Percentiles rank a stretch among this genome's conserved stretches.
phyloP scores from a whole-genome alignment of 2,797 vertebrate species.

The Typhlichthys eigenmanni region DNA sequence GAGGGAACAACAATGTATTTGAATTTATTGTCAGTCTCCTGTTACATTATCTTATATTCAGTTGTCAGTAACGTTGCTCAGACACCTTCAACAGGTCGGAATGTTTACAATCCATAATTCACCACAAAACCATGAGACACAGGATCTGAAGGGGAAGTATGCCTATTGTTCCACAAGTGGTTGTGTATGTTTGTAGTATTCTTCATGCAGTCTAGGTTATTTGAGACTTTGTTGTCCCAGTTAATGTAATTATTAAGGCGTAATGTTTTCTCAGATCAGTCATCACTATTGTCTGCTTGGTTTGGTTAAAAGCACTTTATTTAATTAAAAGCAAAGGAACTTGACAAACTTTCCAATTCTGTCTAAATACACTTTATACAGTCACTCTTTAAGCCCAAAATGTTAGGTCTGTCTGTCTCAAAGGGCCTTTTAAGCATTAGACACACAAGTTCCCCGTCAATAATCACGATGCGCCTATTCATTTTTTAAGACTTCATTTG shows the following conservation, averaged over 20 bases:
- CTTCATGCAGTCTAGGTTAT: too few relatives aligned
- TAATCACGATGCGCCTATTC: conserved; percentile 16
- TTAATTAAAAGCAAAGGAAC: conserved; percentile 29
- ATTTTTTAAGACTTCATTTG: conserved; percentile 14
- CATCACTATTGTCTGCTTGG: conserved; percentile 11
- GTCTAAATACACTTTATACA: conserved; percentile 41
- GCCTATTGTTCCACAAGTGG: not conserved
- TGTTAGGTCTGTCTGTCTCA: conserved; percentile 39
- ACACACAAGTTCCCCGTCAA: conserved; percentile 19
- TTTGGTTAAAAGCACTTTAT: conserved; percentile 20
- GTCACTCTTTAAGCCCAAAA: conserved; percentile 42
- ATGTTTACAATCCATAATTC: not conserved
- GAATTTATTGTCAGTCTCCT: conserved; percentile 25
- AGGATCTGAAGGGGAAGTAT: conserved; percentile 1
- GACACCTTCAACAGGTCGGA: conserved; percentile 40
- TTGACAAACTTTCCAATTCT: conserved; percentile 33
- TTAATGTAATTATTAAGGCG: too few relatives aligned
- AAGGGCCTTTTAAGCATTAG: conserved; percentile 24
- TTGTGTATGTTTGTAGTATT: too few relatives aligned
- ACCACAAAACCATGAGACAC: not conserved
- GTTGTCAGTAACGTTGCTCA: conserved; percentile 6
- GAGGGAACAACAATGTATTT: conserved; percentile 4
- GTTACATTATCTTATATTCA: conserved; percentile 17
- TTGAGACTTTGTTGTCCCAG: not conserved
- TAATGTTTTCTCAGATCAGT: conserved; percentile 19